These are phyloP conservation scores for Pleuronectes platessa DNA, from an alignment of 2,113 vertebrate species.

Conservation along the genomic window DNA sequence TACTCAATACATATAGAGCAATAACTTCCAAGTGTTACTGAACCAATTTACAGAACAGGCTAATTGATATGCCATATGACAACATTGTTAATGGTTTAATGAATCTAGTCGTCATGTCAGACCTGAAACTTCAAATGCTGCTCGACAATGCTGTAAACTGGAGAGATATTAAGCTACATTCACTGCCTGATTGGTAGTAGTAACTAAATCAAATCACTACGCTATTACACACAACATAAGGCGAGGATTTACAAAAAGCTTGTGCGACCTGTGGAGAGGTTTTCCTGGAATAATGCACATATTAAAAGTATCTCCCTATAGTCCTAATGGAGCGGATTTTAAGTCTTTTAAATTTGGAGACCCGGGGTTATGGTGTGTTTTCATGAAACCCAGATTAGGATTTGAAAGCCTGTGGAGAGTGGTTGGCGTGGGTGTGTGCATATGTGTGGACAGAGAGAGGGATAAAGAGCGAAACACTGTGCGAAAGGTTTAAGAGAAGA, in stretches of 20 bases:
- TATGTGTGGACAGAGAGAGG: slow-evolving; percentile 17
- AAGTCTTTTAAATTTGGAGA: slow-evolving; percentile 35
- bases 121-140: too few relatives aligned
- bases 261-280: not conserved
- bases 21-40: too few relatives aligned
- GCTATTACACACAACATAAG: not conserved
- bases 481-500: slow-evolving; percentile 11
- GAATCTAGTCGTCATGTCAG: not conserved
- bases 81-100: too few relatives aligned
- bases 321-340: slow-evolving; percentile 12
- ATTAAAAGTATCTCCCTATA: not conserved
- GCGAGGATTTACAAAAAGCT: slow-evolving; percentile 10
- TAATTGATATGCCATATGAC: too few relatives aligned
- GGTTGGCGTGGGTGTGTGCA: not conserved
- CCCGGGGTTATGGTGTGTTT: slow-evolving; percentile 3
- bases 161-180: too few relatives aligned
- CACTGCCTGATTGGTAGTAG: not conserved
- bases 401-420: slow-evolving; percentile 34
- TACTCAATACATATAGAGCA: too few relatives aligned
- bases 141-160: too few relatives aligned
- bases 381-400: slow-evolving; percentile 44
- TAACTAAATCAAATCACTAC: not conserved
- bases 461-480: slow-evolving; percentile 42
- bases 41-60: too few relatives aligned
- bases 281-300: slow-evolving; percentile 1